Evolutionary conservation across 2,888 invertebrate genomes (phyloP), one percentile per base, ranked within the genome.

Genomic region (Morpho deidamia): DNA sequence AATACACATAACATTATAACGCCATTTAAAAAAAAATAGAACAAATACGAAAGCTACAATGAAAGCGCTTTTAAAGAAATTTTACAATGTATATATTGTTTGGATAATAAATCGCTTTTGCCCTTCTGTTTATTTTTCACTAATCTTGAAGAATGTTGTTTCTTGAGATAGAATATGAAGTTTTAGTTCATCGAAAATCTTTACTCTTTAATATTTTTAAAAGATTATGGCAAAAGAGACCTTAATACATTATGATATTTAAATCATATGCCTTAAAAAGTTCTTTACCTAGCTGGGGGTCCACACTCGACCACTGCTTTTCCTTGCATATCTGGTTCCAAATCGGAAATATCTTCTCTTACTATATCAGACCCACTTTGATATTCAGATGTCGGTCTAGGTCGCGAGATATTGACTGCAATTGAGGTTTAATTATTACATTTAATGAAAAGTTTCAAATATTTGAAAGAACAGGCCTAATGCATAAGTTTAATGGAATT

Each of bases 261-360:
- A 8, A 23, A 35, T 10, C 7, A 44, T 37, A 11, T 4, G n/a
- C 1, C 56, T 55, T 57, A 14, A 46, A 60, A 65, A 66, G 55
- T 60, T 61, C 58, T 55, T 86, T 90, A 92, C 92, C 92, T 92
- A 44, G 92, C 93, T 2, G 94, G 94, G 3, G 93, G 93, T 12
- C 93, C 93, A 69, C 95, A 95, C 12, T 90, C 90, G 66, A 76
- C 72, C 8, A 81, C 72, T 49, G 73, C 81, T 39, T 49, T 58
- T 32, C 79, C 79, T 39, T 83, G 82, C 54, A 87, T 67, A 55
- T 88, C 88, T 0, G 89, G 88, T 58, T 92, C 92, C 9, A 92
- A 67, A 23, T 92, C 91, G 0, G 92, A 92, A 10, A 92, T 87
- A 56, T 92, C 92, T 67, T 92, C 92, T 45, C 91, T 72, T 1